Percentiles rank a stretch among this genome's conserved stretches.
Evolutionary conservation across 53 echinoderm and acorn worm species (phyloP).

Genomic region (Glandiceps talaboti): DNA sequence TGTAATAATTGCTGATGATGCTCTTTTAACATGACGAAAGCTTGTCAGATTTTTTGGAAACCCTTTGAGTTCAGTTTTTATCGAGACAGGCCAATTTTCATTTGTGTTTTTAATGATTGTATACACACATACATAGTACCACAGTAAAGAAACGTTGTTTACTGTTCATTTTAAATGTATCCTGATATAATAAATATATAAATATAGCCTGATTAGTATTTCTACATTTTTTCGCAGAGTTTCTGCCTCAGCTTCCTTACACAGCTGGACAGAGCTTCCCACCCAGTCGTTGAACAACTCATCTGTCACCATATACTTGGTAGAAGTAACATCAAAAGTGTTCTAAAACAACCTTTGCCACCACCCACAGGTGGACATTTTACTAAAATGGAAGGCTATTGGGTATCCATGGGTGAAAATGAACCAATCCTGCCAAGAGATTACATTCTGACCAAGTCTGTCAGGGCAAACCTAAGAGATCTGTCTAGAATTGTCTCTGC

Average conservation of each 20-base stretch:
- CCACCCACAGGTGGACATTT: conserved; percentile 48
- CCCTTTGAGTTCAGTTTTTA: no score
- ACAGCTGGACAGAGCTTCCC: conserved; percentile 85
- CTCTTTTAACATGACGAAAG: no score
- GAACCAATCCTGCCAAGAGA: conserved; percentile 46
- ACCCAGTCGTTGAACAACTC: conserved; percentile 84
- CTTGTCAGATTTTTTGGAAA: no score
- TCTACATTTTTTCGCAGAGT: no score
- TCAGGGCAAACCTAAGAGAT: conserved; percentile 70
- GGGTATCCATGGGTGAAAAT: conserved; percentile 59
- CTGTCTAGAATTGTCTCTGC: conserved; percentile 78
- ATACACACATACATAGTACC: no score
- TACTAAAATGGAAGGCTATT: conserved; percentile 90
- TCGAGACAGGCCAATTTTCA: no score
- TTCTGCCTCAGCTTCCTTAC: conserved; percentile 95
- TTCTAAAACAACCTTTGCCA: conserved; percentile 80
- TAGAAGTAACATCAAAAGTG: conserved; percentile 47
- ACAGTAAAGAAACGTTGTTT: no score
- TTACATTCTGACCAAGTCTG: conserved; percentile 83
- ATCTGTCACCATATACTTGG: conserved; percentile 71
- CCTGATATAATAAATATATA: no score
- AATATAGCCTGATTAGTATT: no score
- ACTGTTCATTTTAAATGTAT: no score
- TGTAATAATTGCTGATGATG: no score
- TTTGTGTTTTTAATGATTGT: no score